Conservation (phyloP, 2,113 vertebrate species). For the Ophthalmolycus amberensis region DNA sequence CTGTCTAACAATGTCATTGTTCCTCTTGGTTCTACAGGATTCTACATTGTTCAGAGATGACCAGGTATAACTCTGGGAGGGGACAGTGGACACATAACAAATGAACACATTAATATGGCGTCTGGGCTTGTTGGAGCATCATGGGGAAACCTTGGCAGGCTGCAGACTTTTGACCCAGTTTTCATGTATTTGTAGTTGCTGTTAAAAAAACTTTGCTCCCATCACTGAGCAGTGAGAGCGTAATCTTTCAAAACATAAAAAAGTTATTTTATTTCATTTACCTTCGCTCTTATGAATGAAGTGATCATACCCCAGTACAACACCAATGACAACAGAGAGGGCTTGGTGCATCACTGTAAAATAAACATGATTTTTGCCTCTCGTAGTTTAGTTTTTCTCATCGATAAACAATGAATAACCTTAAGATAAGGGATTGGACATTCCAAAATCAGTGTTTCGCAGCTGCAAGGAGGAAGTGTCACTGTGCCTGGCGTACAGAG, state of each 20-base stretch:
- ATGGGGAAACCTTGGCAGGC: slow-evolving; percentile 10
- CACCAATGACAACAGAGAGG: slow-evolving; percentile 1
- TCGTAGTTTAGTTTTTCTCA: background rate
- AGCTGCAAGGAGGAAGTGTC: background rate
- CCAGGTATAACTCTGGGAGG: slow-evolving; percentile 69
- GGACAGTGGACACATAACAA: slow-evolving; percentile 66
- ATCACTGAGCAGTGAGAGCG: background rate
- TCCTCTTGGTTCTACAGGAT: slow-evolving; percentile 69
- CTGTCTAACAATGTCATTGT: slow-evolving; percentile 82
- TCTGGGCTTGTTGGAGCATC: slow-evolving; percentile 12
- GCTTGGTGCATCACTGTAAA: background rate
- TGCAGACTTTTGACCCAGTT: slow-evolving; percentile 55
- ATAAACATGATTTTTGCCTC: background rate
- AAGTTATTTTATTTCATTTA: background rate
- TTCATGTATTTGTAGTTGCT: slow-evolving; percentile 18
- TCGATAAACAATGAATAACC: too few relatives aligned
- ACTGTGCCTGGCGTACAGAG: background rate
- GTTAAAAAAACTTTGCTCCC: background rate
- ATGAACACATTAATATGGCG: slow-evolving; percentile 65
- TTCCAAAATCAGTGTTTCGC: background rate
- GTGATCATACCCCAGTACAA: background rate
- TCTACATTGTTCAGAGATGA: slow-evolving; percentile 62
- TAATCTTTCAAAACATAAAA: slow-evolving; percentile 4
- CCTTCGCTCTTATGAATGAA: background rate
- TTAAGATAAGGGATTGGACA: too few relatives aligned